A percentile compares a stretch with the other conserved stretches of the same genome.
Evolutionary conservation across 2,888 invertebrate genomes (phyloP).

Genomic region (Tetranychus truncatus): DNA sequence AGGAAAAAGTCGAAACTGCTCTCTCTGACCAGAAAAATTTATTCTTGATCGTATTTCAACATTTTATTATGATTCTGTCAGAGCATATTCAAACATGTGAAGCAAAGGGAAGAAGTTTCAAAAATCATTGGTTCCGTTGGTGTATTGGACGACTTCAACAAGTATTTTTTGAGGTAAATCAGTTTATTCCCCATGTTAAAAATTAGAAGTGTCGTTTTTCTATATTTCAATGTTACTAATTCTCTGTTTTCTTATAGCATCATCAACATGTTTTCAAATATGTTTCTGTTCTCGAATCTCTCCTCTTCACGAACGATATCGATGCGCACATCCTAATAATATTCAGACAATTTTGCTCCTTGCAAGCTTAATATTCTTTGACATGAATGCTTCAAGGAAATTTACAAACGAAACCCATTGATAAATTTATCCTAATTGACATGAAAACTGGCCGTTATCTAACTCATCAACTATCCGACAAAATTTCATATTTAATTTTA

Average conservation of each 20-base stretch:
- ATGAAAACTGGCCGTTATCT: no score
- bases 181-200: not conserved
- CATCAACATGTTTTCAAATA: slow-evolving; percentile 93
- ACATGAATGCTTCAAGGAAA: no score
- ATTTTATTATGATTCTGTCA: slow-evolving; percentile 91
- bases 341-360: slow-evolving; percentile 89
- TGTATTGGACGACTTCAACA: slow-evolving; percentile 82
- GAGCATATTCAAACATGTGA: slow-evolving; percentile 86
- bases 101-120: slow-evolving; percentile 74
- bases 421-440: no score
- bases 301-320: slow-evolving; percentile 86
- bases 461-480: no score
- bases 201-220: not conserved
- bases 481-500: no score
- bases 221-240: not conserved
- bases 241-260: slow-evolving; percentile 44
- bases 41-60: slow-evolving; percentile 88
- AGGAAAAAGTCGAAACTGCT: slow-evolving; percentile 77
- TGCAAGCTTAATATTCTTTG: slow-evolving; percentile 32
- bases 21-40: slow-evolving; percentile 91
- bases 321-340: slow-evolving; percentile 88
- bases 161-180: slow-evolving; percentile 66
- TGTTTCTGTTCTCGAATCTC: slow-evolving; percentile 77
- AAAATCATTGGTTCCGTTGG: slow-evolving; percentile 89
- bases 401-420: no score